phyloP scores from a whole-genome alignment of 2,113 vertebrate genomes.

The Gobio gobio region DNA sequence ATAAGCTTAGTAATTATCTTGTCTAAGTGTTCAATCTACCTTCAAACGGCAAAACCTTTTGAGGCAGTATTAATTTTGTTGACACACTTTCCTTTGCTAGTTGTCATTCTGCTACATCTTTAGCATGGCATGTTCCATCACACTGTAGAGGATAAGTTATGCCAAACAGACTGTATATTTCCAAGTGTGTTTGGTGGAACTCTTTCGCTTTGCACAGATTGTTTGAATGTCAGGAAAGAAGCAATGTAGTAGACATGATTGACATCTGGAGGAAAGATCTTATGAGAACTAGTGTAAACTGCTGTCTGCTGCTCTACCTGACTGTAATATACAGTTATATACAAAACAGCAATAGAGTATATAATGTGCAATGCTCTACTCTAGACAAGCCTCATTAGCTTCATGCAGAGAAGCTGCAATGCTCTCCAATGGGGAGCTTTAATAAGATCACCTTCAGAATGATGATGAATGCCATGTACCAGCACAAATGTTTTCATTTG shows the following conservation, averaged over 20 bases:
- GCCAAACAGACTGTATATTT: constrained; percentile 25
- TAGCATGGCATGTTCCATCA: background rate
- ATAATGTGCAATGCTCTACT: background rate
- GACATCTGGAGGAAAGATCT: constrained; percentile 8
- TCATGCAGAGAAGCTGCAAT: background rate
- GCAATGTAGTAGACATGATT: constrained; percentile 18
- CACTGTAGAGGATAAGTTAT: background rate
- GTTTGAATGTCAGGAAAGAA: constrained; percentile 21
- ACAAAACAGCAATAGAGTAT: background rate
- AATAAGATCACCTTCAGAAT: constrained; percentile 36
- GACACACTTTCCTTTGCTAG: background rate
- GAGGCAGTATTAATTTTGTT: background rate
- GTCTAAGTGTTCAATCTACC: background rate
- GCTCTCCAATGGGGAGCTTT: constrained; percentile 5
- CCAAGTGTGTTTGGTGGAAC: background rate
- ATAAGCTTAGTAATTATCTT: background rate
- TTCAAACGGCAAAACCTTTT: background rate
- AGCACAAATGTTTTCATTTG: constrained; percentile 6
- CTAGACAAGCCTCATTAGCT: background rate
- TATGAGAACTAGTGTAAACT: background rate
- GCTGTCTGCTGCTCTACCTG: constrained; percentile 11
- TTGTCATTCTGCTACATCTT: background rate
- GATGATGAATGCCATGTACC: constrained; percentile 28
- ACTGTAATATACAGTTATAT: background rate
- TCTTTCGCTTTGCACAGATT: constrained; percentile 17